These are phyloP conservation scores for Eulemur rubriventer DNA, from an alignment of 2,797 vertebrate genomes.

Conservation along the genomic window DNA sequence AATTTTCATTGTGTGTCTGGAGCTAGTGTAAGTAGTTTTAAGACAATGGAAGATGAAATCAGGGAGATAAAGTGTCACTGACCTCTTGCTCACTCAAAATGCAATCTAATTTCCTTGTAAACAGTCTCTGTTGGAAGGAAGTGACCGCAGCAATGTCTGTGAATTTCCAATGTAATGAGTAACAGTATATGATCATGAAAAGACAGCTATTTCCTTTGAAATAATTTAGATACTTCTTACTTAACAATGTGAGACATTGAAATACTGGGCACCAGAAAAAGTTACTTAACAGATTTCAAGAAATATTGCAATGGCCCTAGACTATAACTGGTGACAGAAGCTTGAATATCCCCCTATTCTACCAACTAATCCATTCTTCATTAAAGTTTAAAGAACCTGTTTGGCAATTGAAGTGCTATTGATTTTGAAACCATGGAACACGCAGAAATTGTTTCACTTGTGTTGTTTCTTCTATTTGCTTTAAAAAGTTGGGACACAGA, in stretches of 20 bases:
- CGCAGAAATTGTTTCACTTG: conserved; percentile 58
- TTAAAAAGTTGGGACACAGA: conserved; percentile 64
- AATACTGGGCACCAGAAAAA: background rate
- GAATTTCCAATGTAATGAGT: conserved; percentile 32
- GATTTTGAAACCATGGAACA: conserved; percentile 68
- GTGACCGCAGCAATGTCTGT: background rate
- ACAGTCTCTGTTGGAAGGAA: conserved; percentile 56
- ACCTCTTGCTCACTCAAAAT: conserved; percentile 53
- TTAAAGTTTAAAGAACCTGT: conserved; percentile 73
- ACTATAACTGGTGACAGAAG: background rate
- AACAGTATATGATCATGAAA: background rate
- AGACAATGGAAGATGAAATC: conserved; percentile 48
- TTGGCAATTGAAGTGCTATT: conserved; percentile 71
- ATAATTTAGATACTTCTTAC: conserved; percentile 24
- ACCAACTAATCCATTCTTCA: conserved; percentile 75
- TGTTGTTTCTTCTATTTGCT: conserved; percentile 73
- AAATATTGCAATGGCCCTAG: background rate
- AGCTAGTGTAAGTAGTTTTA: conserved; percentile 36
- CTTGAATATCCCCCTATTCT: conserved; percentile 24
- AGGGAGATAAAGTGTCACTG: background rate
- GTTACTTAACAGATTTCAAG: background rate
- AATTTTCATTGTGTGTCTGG: conserved; percentile 50
- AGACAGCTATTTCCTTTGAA: background rate
- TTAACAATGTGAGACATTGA: background rate
- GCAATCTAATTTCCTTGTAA: conserved; percentile 66